phyloP scores from a whole-genome alignment of 2,888 invertebrate species.

The Eilema griseolum region DNA sequence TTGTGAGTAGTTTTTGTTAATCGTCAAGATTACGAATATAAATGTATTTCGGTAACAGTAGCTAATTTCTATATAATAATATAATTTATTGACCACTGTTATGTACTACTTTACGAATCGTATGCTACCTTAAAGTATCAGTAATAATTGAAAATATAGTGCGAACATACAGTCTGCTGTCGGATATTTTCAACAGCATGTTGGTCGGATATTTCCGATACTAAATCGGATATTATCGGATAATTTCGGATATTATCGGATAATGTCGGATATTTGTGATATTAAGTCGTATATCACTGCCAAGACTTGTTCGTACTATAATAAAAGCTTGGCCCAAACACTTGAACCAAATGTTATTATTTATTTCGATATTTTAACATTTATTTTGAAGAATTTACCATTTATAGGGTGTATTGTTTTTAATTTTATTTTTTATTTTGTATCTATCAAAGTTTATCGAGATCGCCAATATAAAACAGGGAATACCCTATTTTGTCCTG shows the following conservation, averaged over 20 bases:
- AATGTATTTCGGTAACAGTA: background rate
- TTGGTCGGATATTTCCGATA: background rate
- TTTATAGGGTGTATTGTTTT: background rate
- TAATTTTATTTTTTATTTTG: background rate
- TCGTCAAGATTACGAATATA: background rate
- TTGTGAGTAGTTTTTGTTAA: background rate
- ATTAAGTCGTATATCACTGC: background rate
- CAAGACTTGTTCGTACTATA: background rate
- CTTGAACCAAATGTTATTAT: constrained; percentile 2
- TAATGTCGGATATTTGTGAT: too few relatives aligned
- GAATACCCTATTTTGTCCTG: constrained; percentile 3
- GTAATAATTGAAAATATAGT: constrained; percentile 29
- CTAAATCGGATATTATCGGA: background rate
- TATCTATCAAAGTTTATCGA: background rate
- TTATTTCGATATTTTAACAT: constrained; percentile 2
- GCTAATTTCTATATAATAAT: constrained; percentile 15
- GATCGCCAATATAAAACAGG: constrained; percentile 1
- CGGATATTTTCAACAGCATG: background rate
- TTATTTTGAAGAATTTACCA: background rate
- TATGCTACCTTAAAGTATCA: constrained; percentile 36
- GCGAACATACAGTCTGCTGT: background rate
- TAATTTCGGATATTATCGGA: too few relatives aligned
- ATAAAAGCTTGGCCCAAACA: background rate
- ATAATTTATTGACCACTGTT: constrained; percentile 18
- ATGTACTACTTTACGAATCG: constrained; percentile 35